Percentiles rank a stretch among this genome's conserved stretches.
These are phyloP conservation scores for Leucoraja erinaceus DNA, from an alignment of 2,113 vertebrate species.

Conservation along the genomic window DNA sequence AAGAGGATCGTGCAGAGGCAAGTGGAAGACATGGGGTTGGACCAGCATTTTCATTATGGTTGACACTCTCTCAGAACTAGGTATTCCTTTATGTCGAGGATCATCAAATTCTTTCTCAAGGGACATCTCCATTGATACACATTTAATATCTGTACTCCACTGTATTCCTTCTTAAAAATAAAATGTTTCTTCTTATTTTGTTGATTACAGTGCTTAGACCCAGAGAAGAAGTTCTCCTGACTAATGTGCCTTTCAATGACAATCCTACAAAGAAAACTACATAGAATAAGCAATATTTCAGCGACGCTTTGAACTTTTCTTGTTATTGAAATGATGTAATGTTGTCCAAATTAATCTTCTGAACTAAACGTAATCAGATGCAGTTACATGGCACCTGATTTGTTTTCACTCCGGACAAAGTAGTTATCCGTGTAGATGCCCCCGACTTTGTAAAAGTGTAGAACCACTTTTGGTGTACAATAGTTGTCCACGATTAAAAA, in stretches of 20 bases:
- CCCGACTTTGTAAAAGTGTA: neutral
- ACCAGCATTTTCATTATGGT: neutral
- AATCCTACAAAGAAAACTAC: slow-evolving; percentile 40
- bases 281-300: neutral
- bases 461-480: neutral
- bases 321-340: neutral
- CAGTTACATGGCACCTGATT: neutral
- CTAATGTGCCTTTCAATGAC: slow-evolving; percentile 51
- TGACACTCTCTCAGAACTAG: neutral
- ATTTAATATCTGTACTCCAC: neutral
- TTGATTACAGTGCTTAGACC: slow-evolving; percentile 50
- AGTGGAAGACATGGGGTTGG: too few relatives aligned
- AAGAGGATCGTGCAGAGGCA: too few relatives aligned
- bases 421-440: neutral
- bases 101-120: neutral
- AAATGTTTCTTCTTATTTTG: neutral
- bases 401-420: neutral
- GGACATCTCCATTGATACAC: neutral
- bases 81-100: neutral
- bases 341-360: neutral
- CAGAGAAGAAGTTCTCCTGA: slow-evolving; percentile 53
- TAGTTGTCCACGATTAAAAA: neutral
- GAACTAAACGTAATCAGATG: neutral
- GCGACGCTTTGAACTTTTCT: neutral
- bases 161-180: neutral